Base-by-base conservation (phyloP, 2,888 invertebrate species). In the Phaedon cochleariae region DNA sequence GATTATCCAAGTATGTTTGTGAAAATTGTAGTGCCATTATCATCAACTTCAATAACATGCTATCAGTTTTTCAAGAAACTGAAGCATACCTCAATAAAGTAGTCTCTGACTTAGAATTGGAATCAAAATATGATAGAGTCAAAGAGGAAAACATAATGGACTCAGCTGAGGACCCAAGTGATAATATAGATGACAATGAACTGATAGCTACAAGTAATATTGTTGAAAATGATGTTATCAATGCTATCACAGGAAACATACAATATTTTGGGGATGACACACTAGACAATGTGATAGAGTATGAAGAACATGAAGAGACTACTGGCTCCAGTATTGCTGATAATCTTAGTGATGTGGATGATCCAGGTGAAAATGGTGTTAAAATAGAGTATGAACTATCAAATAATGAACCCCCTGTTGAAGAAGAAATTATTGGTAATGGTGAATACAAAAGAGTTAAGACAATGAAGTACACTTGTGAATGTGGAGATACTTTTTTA, bases 401-500 rank as follows among this genome's bases (percentile, higher is more conserved):
- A 21, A 48, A 41, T 41, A 34, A 9, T 51, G 46, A 52, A 10
- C 29, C 45, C 15, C 21, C 22, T 31, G 17, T 55, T 4, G 51
- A 64, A n/a, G 49, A 20, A 45, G 49, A 53, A n/a, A 26, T 31
- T 7, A 41, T 12, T 20, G 54, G n/a, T 41, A 66, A 66, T 26
- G 59, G 62, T n/a, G 60, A 65, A 9, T 65, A 65, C 51, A 61
- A 65, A 3, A 21, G n/a, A 1, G 34, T 57, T 17, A 18, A 29
- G n/a, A 57, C 67, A 31, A 31, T 55, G 31, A 67, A 62, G 57
- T 67, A 67, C 18, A 59, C 63, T 12, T 67, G 67, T 51, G 18
- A 67, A 21, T 67, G 67, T 63, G 67, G 67, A 15, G 67, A 67
- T 49, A 59, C 55, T 34, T 67, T 67, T 41, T 52, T 67, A 52